Conservation (phyloP, 2,797 vertebrate species). For the Spondyliosoma cantharus region DNA sequence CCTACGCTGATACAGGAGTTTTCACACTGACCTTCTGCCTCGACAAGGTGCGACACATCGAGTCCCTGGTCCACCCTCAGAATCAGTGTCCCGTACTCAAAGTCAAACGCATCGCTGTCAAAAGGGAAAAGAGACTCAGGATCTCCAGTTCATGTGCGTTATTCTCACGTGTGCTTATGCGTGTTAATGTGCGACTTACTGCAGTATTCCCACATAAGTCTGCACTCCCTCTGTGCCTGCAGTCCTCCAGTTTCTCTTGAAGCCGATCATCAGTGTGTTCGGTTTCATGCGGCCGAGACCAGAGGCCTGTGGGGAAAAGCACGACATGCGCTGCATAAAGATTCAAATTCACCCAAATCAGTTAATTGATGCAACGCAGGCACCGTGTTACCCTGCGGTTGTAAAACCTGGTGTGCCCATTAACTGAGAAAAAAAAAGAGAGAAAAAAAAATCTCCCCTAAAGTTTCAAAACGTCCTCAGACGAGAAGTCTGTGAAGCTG, state of each 20-base stretch:
- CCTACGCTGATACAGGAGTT: neutral
- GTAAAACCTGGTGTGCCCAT: constrained; percentile 25
- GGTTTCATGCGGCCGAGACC: constrained; percentile 97
- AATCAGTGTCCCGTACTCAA: constrained; percentile 91
- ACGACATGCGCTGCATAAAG: neutral
- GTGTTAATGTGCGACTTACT: constrained; percentile 86
- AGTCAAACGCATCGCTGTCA: constrained; percentile 94
- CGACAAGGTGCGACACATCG: constrained; percentile 91
- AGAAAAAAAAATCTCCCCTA: constrained; percentile 21
- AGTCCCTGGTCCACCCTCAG: constrained; percentile 92
- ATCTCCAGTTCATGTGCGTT: neutral
- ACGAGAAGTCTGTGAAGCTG: constrained; percentile 10
- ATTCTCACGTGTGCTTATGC: neutral
- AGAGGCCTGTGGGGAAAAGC: constrained; percentile 83
- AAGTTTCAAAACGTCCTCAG: constrained; percentile 31
- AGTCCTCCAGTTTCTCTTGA: constrained; percentile 93
- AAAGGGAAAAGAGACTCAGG: constrained; percentile 12
- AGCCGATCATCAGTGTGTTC: constrained; percentile 94
- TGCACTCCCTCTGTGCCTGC: constrained; percentile 82
- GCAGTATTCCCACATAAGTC: constrained; percentile 93
- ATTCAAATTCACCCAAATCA: constrained; percentile 28
- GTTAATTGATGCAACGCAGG: constrained; percentile 17
- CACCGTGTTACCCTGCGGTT: neutral
- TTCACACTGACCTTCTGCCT: constrained; percentile 89
- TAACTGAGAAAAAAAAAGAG: constrained; percentile 17